Evolutionary conservation across 2,113 vertebrate genomes (phyloP).

Genomic region (Paramisgurnus dabryanus): DNA sequence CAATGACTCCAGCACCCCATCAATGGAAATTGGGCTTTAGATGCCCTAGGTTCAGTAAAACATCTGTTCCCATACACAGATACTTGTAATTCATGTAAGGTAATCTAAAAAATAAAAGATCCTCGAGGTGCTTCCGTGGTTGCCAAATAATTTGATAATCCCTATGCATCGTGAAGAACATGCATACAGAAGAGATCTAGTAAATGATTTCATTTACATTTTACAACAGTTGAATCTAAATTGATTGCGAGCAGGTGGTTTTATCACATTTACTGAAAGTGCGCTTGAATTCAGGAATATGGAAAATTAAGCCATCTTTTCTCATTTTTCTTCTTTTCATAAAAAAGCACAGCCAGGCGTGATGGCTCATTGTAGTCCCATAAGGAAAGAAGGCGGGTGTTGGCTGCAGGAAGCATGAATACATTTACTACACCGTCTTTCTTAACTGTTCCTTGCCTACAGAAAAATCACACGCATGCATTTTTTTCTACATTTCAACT

Average conservation of each 20-base stretch:
- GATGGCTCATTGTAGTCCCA: neutral
- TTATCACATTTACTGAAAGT: neutral
- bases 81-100: neutral
- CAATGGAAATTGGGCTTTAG: too few species aligned
- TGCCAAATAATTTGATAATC: neutral
- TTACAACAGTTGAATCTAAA: constrained; percentile 8
- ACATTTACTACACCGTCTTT: too few species aligned
- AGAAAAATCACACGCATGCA: neutral
- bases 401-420: neutral
- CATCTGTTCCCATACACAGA: too few species aligned
- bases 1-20: too few species aligned
- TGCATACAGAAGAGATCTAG: neutral
- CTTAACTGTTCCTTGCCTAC: neutral
- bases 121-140: neutral
- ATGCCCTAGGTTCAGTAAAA: neutral
- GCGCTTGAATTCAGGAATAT: neutral
- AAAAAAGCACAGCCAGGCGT: constrained; percentile 27
- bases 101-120: neutral
- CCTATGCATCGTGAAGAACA: neutral
- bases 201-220: neutral
- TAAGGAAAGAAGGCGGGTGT: constrained; percentile 15
- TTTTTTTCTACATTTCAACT: neutral
- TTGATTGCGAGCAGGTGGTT: constrained; percentile 22
- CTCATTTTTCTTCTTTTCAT: neutral
- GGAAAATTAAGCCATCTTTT: neutral